Evolutionary conservation across 2,888 invertebrate species (phyloP), one percentile per base, ranked within the genome.

Genomic region (Megalurothrips usitatus): DNA sequence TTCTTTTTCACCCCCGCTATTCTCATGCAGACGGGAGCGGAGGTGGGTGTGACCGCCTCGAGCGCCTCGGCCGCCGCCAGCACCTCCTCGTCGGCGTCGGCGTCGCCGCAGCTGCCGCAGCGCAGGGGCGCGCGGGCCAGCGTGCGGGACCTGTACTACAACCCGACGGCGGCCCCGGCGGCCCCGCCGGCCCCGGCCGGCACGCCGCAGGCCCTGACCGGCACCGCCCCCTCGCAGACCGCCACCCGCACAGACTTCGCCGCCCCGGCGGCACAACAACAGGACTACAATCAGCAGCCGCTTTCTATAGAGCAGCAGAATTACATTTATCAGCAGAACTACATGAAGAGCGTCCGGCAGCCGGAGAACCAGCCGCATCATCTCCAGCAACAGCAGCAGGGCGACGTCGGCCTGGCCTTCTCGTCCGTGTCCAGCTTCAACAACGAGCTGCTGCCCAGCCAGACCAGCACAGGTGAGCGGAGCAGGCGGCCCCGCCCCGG

Each of bases 391-490:
- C 68, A 68, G 68, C 63, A 19, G 63, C 63, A n/a, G n/a, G n/a
- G n/a, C 68, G 68, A 23, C 68, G 23, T 6, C 23, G 23, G 26
- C 68, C 68, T 26, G 10, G 26, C 68, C 26, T 75, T 75, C 68
- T 26, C 68, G 68, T 75, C 68, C 68, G 68, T 75, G 68, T 75
- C 68, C 68, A 75, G 68, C 68, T 75, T 75, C 68, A 75, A 75
- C 68, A 26, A 75, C 68, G 23, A 23, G 23, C 68, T 75, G 68
- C 68, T 75, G 68, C 68, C 68, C 68, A 26, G 58, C 58, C 58
- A 19, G 58, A 58, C 58, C 58, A 43, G 34, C 34, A 58, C 58
- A 58, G 58, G 58, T 58, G 58, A 58, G 58, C 1, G 14, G 14
- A 11, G 2, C 14, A 14, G 52, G 68, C 23, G 52, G 52, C 49